These are phyloP conservation scores for Asarcornis scutulata DNA, from an alignment of 2,113 vertebrate species.

Conservation along the genomic window DNA sequence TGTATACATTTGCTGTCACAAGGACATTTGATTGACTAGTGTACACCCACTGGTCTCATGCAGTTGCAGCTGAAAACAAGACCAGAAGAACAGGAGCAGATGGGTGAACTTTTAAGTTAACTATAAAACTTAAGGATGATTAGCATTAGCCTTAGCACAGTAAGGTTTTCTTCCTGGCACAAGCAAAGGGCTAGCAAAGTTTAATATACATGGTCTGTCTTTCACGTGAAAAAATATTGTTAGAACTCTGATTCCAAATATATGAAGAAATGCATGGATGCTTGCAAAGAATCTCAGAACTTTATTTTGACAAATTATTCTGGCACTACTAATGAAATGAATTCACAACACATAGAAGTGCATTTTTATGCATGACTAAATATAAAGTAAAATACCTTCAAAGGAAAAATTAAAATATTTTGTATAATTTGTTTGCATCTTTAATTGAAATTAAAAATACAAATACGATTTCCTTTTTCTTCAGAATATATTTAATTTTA, in stretches of 20 bases:
- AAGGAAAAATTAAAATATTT: not conserved
- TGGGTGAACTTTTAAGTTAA: not conserved
- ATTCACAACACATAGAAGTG: not conserved
- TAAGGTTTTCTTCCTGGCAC: not conserved
- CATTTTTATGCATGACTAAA: not conserved
- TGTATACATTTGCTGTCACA: not conserved
- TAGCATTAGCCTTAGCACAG: not conserved
- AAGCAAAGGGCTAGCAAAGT: not conserved
- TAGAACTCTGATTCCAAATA: not conserved
- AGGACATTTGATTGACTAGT: not conserved
- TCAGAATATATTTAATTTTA: not conserved
- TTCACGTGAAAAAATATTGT: not conserved
- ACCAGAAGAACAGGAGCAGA: not conserved
- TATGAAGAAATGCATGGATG: not conserved
- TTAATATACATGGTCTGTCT: not conserved
- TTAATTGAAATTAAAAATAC: not conserved
- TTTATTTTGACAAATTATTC: not conserved
- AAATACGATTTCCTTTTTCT: not conserved
- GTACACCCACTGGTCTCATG: slow-evolving; percentile 17
- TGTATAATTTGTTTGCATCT: not conserved
- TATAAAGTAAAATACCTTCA: not conserved
- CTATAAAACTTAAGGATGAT: not conserved
- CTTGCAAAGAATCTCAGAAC: not conserved
- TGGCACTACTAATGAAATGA: not conserved
- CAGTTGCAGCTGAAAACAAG: not conserved